These are phyloP conservation scores for Fabriciana adippe DNA, from an alignment of 2,888 invertebrate genomes.

Conservation along the genomic window DNA sequence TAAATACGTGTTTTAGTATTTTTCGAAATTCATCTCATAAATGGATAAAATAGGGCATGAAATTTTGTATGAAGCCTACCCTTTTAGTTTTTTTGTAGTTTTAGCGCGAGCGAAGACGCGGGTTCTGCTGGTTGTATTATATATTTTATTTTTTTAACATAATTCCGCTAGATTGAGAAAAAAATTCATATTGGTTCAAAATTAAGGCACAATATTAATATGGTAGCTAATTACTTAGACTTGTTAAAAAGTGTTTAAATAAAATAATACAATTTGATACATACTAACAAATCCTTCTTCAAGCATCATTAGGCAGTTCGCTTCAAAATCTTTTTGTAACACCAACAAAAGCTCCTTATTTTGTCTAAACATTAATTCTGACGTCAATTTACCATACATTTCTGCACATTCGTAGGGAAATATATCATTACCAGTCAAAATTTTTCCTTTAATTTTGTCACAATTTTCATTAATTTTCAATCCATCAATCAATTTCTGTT, in stretches of 20 bases:
- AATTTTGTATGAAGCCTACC: too few relatives aligned
- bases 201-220: too few relatives aligned
- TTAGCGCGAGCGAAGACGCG: too few relatives aligned
- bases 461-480: slow-evolving; percentile 45
- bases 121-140: too few relatives aligned
- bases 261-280: slow-evolving; percentile 45
- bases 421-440: slow-evolving; percentile 62
- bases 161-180: too few relatives aligned
- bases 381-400: slow-evolving; percentile 67
- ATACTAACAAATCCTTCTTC: slow-evolving; percentile 68
- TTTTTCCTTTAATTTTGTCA: slow-evolving; percentile 59
- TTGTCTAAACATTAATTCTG: slow-evolving; percentile 75
- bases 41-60: too few relatives aligned
- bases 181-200: too few relatives aligned
- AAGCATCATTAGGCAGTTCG: slow-evolving; percentile 62
- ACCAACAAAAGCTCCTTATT: slow-evolving; percentile 65
- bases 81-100: too few relatives aligned
- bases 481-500: slow-evolving; percentile 51
- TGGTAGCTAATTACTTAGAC: too few relatives aligned
- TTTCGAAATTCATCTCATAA: too few relatives aligned
- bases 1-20: too few relatives aligned
- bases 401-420: slow-evolving; percentile 65
- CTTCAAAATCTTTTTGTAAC: slow-evolving; percentile 68
- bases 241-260: neutral
- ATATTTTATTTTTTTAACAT: too few relatives aligned